Evolutionary conservation across 2,888 invertebrate species (phyloP).

Genomic region (Taphrorychus bicolor): DNA sequence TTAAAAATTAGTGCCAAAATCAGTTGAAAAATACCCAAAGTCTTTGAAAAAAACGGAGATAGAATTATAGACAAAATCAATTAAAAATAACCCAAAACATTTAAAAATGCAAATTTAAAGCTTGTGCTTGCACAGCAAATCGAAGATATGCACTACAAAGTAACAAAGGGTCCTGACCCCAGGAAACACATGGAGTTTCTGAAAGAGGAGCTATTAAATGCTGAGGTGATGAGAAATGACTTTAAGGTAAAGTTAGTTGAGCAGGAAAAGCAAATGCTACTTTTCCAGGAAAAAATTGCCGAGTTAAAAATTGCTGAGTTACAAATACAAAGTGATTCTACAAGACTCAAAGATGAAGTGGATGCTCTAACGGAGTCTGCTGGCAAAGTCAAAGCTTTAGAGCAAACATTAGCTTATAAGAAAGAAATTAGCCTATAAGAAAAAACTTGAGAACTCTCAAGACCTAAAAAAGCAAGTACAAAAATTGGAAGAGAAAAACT

Average conservation of each 20-base stretch:
- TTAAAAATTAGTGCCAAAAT: no score
- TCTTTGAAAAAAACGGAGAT: no score
- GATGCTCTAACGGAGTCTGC: constrained; percentile 91
- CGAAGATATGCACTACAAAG: constrained; percentile 71
- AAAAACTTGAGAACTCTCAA: constrained; percentile 91
- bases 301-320: constrained; percentile 80
- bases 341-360: constrained; percentile 87
- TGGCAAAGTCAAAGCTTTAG: constrained; percentile 85
- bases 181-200: constrained; percentile 82
- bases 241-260: constrained; percentile 80
- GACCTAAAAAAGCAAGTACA: constrained; percentile 88
- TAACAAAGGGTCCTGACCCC: constrained; percentile 70
- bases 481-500: constrained; percentile 88
- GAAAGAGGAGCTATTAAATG: constrained; percentile 85
- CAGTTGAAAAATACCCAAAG: no score
- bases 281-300: constrained; percentile 80
- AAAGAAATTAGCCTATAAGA: constrained; percentile 92
- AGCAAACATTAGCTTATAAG: constrained; percentile 85
- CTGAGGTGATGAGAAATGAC: constrained; percentile 88
- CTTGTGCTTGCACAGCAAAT: constrained; percentile 80
- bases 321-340: constrained; percentile 81
- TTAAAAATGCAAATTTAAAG: no score
- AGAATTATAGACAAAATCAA: no score
- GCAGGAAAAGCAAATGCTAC: constrained; percentile 80
- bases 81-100: no score